phyloP scores from a whole-genome alignment of 2,888 invertebrate genomes.

The Cataglyphis rosenhaueri region DNA sequence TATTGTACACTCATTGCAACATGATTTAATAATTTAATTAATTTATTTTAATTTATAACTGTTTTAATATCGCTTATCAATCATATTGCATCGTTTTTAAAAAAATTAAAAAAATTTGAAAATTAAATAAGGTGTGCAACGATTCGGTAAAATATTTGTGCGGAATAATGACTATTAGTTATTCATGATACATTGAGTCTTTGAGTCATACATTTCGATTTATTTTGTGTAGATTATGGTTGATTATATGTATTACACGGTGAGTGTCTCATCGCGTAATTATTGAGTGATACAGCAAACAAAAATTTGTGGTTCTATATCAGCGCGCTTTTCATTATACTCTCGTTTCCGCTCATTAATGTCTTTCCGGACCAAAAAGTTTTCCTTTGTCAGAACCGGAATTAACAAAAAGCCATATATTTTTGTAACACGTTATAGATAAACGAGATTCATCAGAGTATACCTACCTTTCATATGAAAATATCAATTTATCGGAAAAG shows the following conservation, averaged over 20 bases:
- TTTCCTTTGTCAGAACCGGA: neutral
- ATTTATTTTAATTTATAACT: neutral
- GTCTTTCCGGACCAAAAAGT: neutral
- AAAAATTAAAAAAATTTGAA: neutral
- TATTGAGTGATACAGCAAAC: neutral
- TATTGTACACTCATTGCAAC: too few relatives aligned
- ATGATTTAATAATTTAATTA: too few relatives aligned
- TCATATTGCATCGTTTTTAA: neutral
- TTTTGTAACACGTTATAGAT: neutral
- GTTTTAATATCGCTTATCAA: neutral
- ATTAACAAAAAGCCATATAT: neutral
- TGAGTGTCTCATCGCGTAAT: slow-evolving; percentile 18
- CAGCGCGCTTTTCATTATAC: slow-evolving; percentile 12
- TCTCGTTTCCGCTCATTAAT: slow-evolving; percentile 31
- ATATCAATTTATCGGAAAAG: neutral
- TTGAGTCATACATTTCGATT: slow-evolving; percentile 34
- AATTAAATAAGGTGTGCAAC: neutral
- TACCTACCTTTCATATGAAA: neutral
- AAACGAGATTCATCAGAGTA: neutral
- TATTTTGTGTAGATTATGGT: slow-evolving; percentile 11
- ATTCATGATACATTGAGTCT: neutral
- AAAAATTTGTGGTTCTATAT: slow-evolving; percentile 15
- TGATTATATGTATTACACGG: neutral
- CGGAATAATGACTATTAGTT: neutral
- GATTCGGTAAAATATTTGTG: neutral